Percentiles rank a stretch among this genome's conserved stretches.
Conservation (phyloP, 2,113 vertebrate genomes). For the Taxidea taxus region DNA sequence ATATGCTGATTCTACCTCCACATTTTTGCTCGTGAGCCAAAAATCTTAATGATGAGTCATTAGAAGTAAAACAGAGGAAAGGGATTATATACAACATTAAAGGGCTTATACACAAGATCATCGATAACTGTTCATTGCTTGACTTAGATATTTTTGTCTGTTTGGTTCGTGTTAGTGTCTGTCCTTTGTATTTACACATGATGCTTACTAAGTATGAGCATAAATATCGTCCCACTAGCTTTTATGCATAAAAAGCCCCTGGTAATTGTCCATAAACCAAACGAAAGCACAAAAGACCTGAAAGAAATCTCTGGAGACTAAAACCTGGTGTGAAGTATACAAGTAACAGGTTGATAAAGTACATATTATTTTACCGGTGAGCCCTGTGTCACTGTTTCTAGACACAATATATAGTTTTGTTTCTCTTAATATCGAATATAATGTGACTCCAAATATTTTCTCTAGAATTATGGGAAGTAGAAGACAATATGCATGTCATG, state of each 20-base stretch:
- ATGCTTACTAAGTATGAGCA: neutral
- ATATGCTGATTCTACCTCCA: neutral
- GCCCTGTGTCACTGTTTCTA: neutral
- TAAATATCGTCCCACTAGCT: neutral
- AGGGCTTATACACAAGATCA: neutral
- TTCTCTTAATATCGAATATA: neutral
- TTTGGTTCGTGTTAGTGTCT: neutral
- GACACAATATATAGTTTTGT: neutral
- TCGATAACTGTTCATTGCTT: neutral
- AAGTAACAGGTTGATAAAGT: neutral
- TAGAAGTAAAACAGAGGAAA: neutral
- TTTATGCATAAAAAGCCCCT: neutral
- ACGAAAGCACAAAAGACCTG: neutral
- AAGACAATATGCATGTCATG: neutral
- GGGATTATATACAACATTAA: neutral
- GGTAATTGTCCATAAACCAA: neutral
- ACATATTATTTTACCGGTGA: neutral
- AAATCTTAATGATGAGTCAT: slow-evolving; percentile 6
- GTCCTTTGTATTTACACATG: neutral
- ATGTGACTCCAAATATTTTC: neutral
- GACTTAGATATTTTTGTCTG: neutral
- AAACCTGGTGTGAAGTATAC: neutral
- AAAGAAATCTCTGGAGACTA: neutral
- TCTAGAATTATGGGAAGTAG: neutral
- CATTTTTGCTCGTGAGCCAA: neutral